Percentiles rank a stretch among this genome's conserved stretches.
phyloP scores from a whole-genome alignment of 2,888 invertebrate genomes.

The Macropis europaea region DNA sequence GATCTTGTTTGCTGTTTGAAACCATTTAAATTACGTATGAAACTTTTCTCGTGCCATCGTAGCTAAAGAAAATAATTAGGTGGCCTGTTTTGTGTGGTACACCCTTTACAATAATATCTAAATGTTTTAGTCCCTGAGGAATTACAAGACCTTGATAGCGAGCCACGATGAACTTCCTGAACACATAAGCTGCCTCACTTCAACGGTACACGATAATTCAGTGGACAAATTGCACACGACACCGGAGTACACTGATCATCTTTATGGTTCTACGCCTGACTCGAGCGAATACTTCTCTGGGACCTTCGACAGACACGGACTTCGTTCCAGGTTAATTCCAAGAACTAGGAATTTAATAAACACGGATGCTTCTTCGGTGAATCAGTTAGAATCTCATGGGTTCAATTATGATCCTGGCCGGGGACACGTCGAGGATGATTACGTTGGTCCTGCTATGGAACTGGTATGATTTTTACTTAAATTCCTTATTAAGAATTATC shows the following conservation, averaged over 20 bases:
- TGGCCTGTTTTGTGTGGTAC: no score
- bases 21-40: no score
- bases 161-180: constrained; percentile 42
- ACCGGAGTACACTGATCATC: constrained; percentile 30
- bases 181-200: constrained; percentile 41
- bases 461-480: constrained; percentile 59
- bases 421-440: constrained; percentile 66
- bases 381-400: constrained; percentile 50
- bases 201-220: constrained; percentile 27
- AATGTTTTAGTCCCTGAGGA: constrained; percentile 48
- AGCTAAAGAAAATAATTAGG: no score
- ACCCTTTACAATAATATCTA: no score
- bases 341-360: constrained; percentile 27
- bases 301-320: constrained; percentile 6
- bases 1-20: no score
- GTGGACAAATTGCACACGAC: constrained; percentile 18
- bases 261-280: constrained; percentile 56
- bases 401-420: constrained; percentile 49
- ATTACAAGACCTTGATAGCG: constrained; percentile 43
- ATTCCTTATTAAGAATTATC: not conserved
- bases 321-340: not conserved
- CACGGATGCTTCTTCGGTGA: constrained; percentile 37
- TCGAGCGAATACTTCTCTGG: constrained; percentile 22
- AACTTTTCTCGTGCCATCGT: no score
- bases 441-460: constrained; percentile 76